These are phyloP conservation scores for Potamarius usumacintae DNA, from an alignment of 2,113 vertebrate genomes.

Conservation along the genomic window DNA sequence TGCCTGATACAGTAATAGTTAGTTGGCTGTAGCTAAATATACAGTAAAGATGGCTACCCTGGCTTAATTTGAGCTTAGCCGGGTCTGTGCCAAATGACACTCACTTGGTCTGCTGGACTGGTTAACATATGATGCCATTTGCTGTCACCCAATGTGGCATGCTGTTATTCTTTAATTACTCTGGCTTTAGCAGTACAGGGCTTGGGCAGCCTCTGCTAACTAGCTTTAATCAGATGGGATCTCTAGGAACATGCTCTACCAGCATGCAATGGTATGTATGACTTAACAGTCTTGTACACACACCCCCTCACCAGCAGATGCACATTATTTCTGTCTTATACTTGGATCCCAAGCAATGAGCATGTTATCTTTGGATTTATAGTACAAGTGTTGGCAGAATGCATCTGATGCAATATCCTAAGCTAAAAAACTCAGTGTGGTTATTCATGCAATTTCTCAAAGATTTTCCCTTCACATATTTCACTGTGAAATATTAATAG, in stretches of 20 bases:
- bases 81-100: slow-evolving; percentile 44
- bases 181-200: slow-evolving; percentile 72
- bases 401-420: neutral
- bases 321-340: slow-evolving; percentile 33
- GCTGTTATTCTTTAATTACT: slow-evolving; percentile 86
- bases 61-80: slow-evolving; percentile 25
- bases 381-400: slow-evolving; percentile 35
- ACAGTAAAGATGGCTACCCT: neutral
- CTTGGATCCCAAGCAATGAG: slow-evolving; percentile 12
- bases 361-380: slow-evolving; percentile 39
- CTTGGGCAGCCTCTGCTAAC: slow-evolving; percentile 70
- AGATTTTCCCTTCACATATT: neutral
- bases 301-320: slow-evolving; percentile 20
- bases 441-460: neutral
- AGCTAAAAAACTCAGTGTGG: neutral
- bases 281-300: slow-evolving; percentile 54
- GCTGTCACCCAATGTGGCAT: slow-evolving; percentile 71
- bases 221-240: slow-evolving; percentile 76
- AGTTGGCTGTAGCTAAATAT: neutral
- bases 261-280: slow-evolving; percentile 68
- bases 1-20: neutral
- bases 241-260: slow-evolving; percentile 65
- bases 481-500: neutral
- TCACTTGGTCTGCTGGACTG: slow-evolving; percentile 64
- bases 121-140: slow-evolving; percentile 80